Conservation (phyloP, 2,888 invertebrate species). For the Hydrotaea diabolus region DNA sequence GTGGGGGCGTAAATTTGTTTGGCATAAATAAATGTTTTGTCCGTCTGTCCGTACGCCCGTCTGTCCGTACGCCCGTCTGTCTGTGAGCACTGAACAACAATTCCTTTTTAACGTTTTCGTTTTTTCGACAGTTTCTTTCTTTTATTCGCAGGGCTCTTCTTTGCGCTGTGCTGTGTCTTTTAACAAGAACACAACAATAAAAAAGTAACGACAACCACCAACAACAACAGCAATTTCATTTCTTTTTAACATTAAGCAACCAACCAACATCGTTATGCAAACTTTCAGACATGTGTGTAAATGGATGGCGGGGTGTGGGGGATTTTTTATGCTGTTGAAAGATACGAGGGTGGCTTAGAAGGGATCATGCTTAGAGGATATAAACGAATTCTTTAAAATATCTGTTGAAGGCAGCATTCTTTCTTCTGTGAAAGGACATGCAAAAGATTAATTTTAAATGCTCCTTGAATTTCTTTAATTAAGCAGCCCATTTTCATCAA, state of each 20-base stretch:
- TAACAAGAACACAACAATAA: constrained; percentile 14
- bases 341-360: neutral
- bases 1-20: constrained; percentile 37
- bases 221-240: constrained; percentile 29
- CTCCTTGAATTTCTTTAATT: no score
- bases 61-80: neutral
- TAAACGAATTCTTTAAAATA: no score
- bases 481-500: no score
- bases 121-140: neutral
- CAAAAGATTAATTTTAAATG: no score
- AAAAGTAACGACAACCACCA: constrained; percentile 18
- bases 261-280: constrained; percentile 27
- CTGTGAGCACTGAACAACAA: constrained; percentile 22
- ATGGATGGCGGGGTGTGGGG: neutral
- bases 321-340: no score
- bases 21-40: constrained; percentile 39
- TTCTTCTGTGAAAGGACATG: no score
- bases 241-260: constrained; percentile 22
- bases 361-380: no score
- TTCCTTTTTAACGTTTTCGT: constrained; percentile 4
- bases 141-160: neutral
- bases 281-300: constrained; percentile 26
- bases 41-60: neutral
- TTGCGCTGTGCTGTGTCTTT: constrained; percentile 8
- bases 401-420: no score